These are phyloP conservation scores for Microcebus tavaratra DNA, from an alignment of 2,113 vertebrate genomes.

Conservation along the genomic window DNA sequence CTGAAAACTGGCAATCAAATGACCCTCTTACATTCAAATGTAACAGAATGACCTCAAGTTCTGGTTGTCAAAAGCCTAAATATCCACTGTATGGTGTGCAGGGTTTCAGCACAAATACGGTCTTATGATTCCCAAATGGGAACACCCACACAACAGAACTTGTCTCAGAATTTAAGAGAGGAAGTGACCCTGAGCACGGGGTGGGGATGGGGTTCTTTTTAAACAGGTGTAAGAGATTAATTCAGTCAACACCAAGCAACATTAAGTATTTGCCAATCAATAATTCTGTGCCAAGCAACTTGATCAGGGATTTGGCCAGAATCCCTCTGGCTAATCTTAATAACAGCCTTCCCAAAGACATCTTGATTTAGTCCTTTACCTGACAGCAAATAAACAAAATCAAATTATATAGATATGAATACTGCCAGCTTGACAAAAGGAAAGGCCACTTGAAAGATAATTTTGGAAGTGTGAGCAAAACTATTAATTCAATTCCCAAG, in stretches of 20 bases:
- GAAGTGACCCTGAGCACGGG: constrained; percentile 33
- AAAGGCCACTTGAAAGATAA: constrained; percentile 2
- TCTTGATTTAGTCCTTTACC: constrained; percentile 35
- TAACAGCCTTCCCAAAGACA: constrained; percentile 52
- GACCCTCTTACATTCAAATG: constrained; percentile 7
- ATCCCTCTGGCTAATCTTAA: constrained; percentile 65
- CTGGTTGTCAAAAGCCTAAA: neutral
- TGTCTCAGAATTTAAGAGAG: constrained; percentile 60
- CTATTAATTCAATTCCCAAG: neutral
- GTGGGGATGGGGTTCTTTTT: neutral
- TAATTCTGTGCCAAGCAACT: constrained; percentile 73
- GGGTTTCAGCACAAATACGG: neutral
- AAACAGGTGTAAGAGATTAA: constrained; percentile 77
- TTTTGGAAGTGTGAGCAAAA: constrained; percentile 2
- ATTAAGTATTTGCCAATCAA: constrained; percentile 61
- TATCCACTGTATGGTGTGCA: neutral
- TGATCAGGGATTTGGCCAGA: constrained; percentile 75
- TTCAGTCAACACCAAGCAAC: constrained; percentile 70
- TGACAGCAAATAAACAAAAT: constrained; percentile 55
- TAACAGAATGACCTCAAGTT: neutral
- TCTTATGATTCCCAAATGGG: neutral
- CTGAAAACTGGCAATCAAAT: neutral
- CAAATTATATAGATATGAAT: neutral
- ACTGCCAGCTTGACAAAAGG: constrained; percentile 20
- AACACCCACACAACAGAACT: neutral